Base-by-base conservation (phyloP, 2,888 invertebrate genomes). In the Eupelmus urozonus region DNA sequence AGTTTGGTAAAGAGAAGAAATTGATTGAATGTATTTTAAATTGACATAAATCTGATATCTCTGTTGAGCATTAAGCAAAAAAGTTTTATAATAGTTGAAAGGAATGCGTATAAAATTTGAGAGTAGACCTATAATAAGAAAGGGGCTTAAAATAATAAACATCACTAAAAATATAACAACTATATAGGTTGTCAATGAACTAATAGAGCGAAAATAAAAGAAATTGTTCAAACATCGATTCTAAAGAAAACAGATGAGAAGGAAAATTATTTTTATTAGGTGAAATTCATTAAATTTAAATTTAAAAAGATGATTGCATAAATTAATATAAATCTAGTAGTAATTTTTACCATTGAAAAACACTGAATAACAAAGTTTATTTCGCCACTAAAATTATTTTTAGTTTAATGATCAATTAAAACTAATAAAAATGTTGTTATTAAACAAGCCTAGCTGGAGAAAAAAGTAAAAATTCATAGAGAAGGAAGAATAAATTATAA, bases 61-160 rank as follows among this genome's bases (percentile, higher is more conserved):
- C 16, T 9, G 45, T 45, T 45, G 45, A 45, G 13, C 45, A 16
- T 9, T 45, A 45, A 45, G 16, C 2, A 45, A 25, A 23, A 55
- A 11, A 53, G 7, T 18, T 23, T 23, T 25, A 13, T 34, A 40
- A n/a, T n/a, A 69, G 25, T 42, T 69, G 1, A 9, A 70, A 70
- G 45, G 27, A 45, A 59, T 59, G 45, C 18, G 25, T 27, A 42
- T 1, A 45, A 29, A 45, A 4, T 18, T 40, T 9, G 7, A 57
- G 11, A 9, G 5, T 49, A 25, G 25, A 55, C 29, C 45, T 70
- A 70, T 57, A 69, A 59, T 45, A 70, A 57, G 45, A 70, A 20
- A 27, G n/a, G n/a, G 23, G 23, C 67, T 57, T 25, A 71, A 71
- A 71, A 60, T 71, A 73, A 73, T 67, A 78, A 77, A 67, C 53